Base-by-base conservation (phyloP, 2,797 vertebrate genomes). In the Neopelma chrysocephalum region DNA sequence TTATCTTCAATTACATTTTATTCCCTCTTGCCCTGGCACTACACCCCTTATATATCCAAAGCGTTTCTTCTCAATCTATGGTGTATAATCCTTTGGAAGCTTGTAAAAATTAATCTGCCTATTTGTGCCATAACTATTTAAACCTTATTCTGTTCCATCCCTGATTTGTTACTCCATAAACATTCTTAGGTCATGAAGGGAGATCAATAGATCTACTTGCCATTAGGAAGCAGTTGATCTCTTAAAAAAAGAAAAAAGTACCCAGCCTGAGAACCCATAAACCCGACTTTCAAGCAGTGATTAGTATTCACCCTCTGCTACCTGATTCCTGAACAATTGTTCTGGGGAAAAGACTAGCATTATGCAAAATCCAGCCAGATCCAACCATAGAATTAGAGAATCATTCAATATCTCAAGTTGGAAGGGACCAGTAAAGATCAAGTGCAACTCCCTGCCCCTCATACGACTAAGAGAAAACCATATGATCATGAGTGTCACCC, bases 401-500 rank as follows among this genome's bases (percentile, higher is more conserved):
- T 40, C 21, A 50, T 5, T 42, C 29, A 89, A 15, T 43, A 77
- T 14, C 29, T 87, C 47, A 73, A 42, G 12, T 7, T 92, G 43
- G 34, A 88, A 72, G 32, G 26, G 10, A 56, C 5, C 23, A 0
- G 0, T 20, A 56, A 48, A 13, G 16, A 88, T 53, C 17, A 3
- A 68, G 7, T 47, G 5, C 11, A 68, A 57, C 19, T 29, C 36
- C 21, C 23, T 40, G 16, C 3, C 40, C 29, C 11, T 85, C 2
- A 2, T 20, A 92, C 22, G 19, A 54, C 10, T 53, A 56, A 65
- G 34, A 72, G 4, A 65, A 87, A 88, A 80, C 5, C 38, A 22
- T 15, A 43, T 29, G 23, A 58, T 2, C 7, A 32, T 50, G 10
- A 65, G 9, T 4, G 0, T 48, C 0, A 0, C 17, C 16, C 62